A percentile compares a stretch with the other conserved stretches of the same genome.
Evolutionary conservation across 2,888 invertebrate genomes (phyloP).

Genomic region (Drosophila pseudotakahashii): DNA sequence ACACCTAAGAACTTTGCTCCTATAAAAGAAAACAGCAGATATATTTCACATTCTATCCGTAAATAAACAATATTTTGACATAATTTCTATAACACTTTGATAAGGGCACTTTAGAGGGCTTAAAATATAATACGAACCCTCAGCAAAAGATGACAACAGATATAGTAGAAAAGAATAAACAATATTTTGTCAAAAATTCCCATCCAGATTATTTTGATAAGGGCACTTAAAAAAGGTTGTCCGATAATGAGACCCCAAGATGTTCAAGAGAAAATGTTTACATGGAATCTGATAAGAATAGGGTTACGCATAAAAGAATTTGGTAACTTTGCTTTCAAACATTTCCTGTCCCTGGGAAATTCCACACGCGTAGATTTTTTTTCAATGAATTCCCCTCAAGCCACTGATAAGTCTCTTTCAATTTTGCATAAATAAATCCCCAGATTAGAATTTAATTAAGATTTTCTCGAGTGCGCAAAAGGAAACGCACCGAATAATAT

Average conservation of each 20-base stretch:
- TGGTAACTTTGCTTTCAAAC: constrained; percentile 21
- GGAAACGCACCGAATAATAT: constrained; percentile 16
- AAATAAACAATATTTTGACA: background rate
- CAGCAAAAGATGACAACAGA: background rate
- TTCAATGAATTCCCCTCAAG: constrained; percentile 10
- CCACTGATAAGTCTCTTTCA: constrained; percentile 9
- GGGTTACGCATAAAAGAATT: constrained; percentile 22
- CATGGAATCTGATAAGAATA: constrained; percentile 27
- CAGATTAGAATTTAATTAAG: constrained; percentile 44
- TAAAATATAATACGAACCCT: background rate
- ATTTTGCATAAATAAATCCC: constrained; percentile 19
- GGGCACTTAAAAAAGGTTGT: constrained; percentile 6
- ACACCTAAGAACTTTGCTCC: background rate
- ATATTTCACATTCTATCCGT: background rate
- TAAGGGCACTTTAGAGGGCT: background rate
- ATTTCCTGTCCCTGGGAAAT: constrained; percentile 26
- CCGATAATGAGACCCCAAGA: constrained; percentile 26
- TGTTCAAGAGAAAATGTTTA: constrained; percentile 27
- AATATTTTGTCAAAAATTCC: constrained; percentile 5
- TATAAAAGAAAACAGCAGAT: background rate
- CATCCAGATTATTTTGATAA: constrained; percentile 26
- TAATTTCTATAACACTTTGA: background rate
- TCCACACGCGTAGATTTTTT: background rate
- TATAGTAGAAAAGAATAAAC: background rate
- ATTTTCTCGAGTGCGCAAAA: constrained; percentile 23